phyloP scores from a whole-genome alignment of 2,797 vertebrate genomes.

The Rallus crepitans region DNA sequence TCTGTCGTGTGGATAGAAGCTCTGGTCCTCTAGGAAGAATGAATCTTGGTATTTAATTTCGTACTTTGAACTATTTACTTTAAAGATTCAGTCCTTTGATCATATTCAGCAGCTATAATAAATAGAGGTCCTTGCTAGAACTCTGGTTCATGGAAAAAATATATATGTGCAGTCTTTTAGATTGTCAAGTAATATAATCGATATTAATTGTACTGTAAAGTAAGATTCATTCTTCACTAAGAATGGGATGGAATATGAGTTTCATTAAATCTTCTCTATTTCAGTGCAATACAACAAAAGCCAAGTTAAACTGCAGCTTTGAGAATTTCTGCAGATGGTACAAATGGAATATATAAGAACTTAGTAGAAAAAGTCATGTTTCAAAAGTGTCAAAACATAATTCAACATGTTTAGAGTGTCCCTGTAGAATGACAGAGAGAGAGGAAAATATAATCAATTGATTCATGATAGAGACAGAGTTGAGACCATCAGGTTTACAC shows the following conservation, averaged over 20 bases:
- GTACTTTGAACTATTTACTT: background rate
- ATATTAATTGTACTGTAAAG: constrained; percentile 47
- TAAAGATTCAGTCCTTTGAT: constrained; percentile 13
- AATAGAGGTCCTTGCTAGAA: background rate
- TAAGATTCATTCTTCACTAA: constrained; percentile 13
- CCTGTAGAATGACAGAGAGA: background rate
- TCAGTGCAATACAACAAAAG: constrained; percentile 16
- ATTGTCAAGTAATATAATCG: constrained; percentile 42
- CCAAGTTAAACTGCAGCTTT: constrained; percentile 18
- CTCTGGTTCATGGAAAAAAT: background rate
- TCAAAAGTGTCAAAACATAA: constrained; percentile 32
- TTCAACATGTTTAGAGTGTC: constrained; percentile 3
- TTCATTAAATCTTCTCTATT: constrained; percentile 41
- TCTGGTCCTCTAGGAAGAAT: background rate
- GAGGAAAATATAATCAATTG: background rate
- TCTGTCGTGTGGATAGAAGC: background rate
- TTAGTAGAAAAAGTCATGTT: background rate
- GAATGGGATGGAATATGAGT: constrained; percentile 10
- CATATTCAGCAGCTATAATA: constrained; percentile 5
- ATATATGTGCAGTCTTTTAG: background rate
- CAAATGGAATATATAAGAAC: constrained; percentile 23
- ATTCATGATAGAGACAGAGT: background rate
- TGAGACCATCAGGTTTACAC: background rate
- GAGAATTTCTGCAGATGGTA: constrained; percentile 34
- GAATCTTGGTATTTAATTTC: constrained; percentile 1